Conservation (phyloP, 2,888 invertebrate genomes). For the Ditylenchus weischeri region DNA sequence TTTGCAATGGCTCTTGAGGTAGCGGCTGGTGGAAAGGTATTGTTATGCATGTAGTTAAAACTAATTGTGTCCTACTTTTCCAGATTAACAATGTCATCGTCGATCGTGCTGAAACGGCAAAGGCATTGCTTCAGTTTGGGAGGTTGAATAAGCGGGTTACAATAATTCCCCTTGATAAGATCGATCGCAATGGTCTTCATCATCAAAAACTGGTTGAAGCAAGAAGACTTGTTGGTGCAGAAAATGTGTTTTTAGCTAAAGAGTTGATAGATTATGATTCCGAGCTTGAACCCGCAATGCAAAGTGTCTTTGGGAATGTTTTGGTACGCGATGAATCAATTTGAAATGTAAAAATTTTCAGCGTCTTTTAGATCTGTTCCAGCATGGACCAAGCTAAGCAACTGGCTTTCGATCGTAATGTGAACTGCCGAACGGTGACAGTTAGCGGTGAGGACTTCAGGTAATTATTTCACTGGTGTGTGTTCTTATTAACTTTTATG, state of each 20-base stretch:
- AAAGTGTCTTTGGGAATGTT: constrained; percentile 79
- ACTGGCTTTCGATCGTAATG: constrained; percentile 72
- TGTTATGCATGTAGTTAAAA: neutral
- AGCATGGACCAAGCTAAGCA: constrained; percentile 77
- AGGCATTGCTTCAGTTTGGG: constrained; percentile 78
- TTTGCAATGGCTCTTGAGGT: constrained; percentile 79
- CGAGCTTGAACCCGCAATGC: constrained; percentile 73
- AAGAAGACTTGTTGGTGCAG: constrained; percentile 32
- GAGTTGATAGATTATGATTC: constrained; percentile 39
- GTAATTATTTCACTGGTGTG: too few species aligned
- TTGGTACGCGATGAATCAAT: constrained; percentile 71
- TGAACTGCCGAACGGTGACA: constrained; percentile 68
- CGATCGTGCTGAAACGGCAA: constrained; percentile 79
- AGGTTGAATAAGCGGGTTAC: constrained; percentile 64
- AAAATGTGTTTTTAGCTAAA: constrained; percentile 35
- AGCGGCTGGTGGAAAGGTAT: constrained; percentile 78
- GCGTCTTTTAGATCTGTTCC: constrained; percentile 21
- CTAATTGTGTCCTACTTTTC: neutral
- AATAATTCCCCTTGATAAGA: constrained; percentile 62
- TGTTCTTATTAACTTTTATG: too few species aligned
- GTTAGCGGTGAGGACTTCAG: constrained; percentile 80
- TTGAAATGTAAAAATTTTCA: constrained; percentile 3
- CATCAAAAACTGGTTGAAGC: constrained; percentile 64
- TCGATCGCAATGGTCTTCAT: constrained; percentile 64
- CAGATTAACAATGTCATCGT: constrained; percentile 86